These are phyloP conservation scores for Tenualosa ilisha DNA, from an alignment of 2,797 vertebrate genomes.

Conservation along the genomic window DNA sequence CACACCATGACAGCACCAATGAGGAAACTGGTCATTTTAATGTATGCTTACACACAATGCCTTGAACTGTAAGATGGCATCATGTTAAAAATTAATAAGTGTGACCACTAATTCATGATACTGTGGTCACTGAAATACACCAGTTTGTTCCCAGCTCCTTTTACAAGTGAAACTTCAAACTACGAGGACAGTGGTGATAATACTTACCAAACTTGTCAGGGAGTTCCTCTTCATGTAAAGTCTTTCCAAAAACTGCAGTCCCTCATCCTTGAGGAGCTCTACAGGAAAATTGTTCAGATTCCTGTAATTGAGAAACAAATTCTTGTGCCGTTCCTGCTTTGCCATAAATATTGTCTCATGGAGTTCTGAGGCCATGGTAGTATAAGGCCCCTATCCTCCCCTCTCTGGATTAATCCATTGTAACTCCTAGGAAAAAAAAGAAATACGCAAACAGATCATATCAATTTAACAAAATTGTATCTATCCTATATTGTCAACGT, in stretches of 20 bases:
- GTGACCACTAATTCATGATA: not conserved
- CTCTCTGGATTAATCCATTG: not conserved
- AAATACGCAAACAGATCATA: not conserved
- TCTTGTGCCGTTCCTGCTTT: conserved; percentile 94
- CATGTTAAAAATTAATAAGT: not conserved
- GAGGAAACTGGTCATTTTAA: not conserved
- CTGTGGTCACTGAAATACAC: not conserved
- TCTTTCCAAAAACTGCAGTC: conserved; percentile 91
- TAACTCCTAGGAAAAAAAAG: not conserved
- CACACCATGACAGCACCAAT: not conserved
- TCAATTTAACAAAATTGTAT: not conserved
- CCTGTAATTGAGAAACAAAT: conserved; percentile 94
- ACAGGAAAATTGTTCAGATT: conserved; percentile 90
- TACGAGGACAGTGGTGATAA: not conserved
- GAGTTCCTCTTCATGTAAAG: conserved; percentile 99
- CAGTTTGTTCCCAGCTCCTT: not conserved
- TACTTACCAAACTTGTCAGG: conserved; percentile 87
- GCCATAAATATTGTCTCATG: conserved; percentile 90
- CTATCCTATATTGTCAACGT: not conserved
- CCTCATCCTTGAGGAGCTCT: conserved; percentile 91
- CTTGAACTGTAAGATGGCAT: not conserved
- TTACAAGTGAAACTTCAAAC: too few relatives aligned
- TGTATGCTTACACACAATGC: not conserved
- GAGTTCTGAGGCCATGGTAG: conserved; percentile 89
- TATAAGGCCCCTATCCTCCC: not conserved